A percentile compares a stretch with the other conserved stretches of the same genome.
These are phyloP conservation scores for Phyllotreta cruciferae DNA, from an alignment of 2,888 invertebrate species.

Conservation along the genomic window DNA sequence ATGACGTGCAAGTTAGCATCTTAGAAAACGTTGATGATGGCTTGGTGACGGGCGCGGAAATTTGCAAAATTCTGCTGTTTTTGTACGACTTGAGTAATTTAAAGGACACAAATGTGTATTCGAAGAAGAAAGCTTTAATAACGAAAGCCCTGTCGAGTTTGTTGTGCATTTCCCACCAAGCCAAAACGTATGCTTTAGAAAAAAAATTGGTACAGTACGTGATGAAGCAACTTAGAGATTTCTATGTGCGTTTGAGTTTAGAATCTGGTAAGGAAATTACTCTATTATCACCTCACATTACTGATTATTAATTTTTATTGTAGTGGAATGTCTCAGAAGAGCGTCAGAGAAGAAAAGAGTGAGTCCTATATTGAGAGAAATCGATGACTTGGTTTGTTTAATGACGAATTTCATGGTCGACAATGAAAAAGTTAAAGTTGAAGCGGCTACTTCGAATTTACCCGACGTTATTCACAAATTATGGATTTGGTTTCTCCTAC, in stretches of 20 bases:
- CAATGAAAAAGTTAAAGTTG: conserved; percentile 64
- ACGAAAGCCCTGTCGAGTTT: conserved; percentile 60
- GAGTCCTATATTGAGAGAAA: conserved; percentile 64
- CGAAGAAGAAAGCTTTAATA: conserved; percentile 58
- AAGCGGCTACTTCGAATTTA: conserved; percentile 64
- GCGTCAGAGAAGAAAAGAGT: conserved; percentile 59
- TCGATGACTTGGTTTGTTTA: conserved; percentile 65
- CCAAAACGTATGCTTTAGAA: conserved; percentile 59
- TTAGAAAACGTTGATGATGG: conserved; percentile 36
- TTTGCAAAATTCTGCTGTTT: conserved; percentile 61
- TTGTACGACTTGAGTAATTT: conserved; percentile 60
- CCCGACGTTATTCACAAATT: conserved; percentile 68
- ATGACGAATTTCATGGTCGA: conserved; percentile 68
- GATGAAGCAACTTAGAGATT: conserved; percentile 60
- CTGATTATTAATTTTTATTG: conserved; percentile 4
- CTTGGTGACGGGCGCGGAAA: conserved; percentile 58
- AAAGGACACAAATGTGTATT: conserved; percentile 49
- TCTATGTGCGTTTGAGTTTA: conserved; percentile 61
- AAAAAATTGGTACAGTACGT: conserved; percentile 55
- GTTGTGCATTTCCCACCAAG: conserved; percentile 60
- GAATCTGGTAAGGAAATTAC: conserved; percentile 52
- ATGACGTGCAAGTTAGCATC: conserved; percentile 42
- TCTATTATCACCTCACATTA: not conserved
- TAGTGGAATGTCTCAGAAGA: conserved; percentile 58
- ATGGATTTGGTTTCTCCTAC: conserved; percentile 73